Base-by-base conservation (phyloP, 2,888 invertebrate genomes). In the Celastrina argiolus region DNA sequence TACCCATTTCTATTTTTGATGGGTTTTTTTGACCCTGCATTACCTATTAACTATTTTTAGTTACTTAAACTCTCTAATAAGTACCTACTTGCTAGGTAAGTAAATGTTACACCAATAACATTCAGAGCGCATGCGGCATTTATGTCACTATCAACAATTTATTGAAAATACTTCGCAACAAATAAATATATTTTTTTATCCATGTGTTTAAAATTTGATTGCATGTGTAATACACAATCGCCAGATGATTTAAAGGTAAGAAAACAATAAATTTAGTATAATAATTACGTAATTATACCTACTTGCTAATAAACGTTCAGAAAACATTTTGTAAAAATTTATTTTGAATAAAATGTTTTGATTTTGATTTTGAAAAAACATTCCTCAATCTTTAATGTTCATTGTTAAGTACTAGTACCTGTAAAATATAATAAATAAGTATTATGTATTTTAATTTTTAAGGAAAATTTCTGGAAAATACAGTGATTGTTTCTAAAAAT, bases 91-190 rank as follows among this genome's bases (percentile, higher is more conserved):
- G n/a, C n/a, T n/a, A n/a, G n/a, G 1, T 28, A 1, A 28, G 41
- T 42, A 41, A 41, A 42, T 16, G n/a, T 16, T 45, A 45, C 7
- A 42, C 16, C 42, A 42, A 41, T 10, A 12, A 6, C 10, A n/a
- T 4, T 22, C 16, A 36, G n/a, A n/a, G 31, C 64, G 66, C 64
- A 67, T 64, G 67, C 67, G 67, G 42, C n/a, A 67, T 63, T 10
- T 39, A 67, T 36, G 67, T 64, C 67, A 67, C 34, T n/a, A 39
- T 64, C 45, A 45, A 45, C 34, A 28, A 59, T 18, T 59, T 31
- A 31, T 18, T n/a, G 7, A 4, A 16, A 59, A 8, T 59, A 59
- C 28, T 16, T 59, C 34, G 16, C 34, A 51, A 51, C 12, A 51
- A 51, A 51, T 26, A 51, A 51, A 51, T 14, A 51, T 51, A 12